These are phyloP conservation scores for Sinocyclocheilus anshuiensis DNA, from an alignment of 2,113 vertebrate species.

Conservation along the genomic window DNA sequence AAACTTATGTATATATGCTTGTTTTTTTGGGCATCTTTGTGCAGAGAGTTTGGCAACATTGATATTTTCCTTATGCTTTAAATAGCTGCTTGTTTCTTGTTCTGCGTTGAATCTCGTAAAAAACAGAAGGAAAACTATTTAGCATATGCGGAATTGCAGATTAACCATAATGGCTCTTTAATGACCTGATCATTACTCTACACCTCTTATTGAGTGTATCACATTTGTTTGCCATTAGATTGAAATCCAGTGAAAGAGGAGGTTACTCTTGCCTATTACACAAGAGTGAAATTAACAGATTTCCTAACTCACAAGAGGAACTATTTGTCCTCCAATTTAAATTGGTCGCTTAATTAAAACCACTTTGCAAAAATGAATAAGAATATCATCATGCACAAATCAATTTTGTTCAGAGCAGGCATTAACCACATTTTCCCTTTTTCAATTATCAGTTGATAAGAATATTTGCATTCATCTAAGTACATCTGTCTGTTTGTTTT, in stretches of 20 bases:
- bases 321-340: constrained; percentile 73
- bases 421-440: background rate
- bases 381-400: constrained; percentile 69
- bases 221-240: constrained; percentile 27
- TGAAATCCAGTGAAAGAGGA: constrained; percentile 51
- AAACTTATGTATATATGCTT: background rate
- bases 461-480: constrained; percentile 8
- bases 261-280: constrained; percentile 67
- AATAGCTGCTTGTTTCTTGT: background rate
- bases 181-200: constrained; percentile 21
- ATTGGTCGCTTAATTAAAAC: constrained; percentile 60
- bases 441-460: constrained; percentile 9
- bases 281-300: constrained; percentile 67
- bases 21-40: background rate
- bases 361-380: constrained; percentile 67
- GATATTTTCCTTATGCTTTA: background rate
- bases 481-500: background rate
- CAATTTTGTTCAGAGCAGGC: constrained; percentile 52
- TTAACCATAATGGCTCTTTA: constrained; percentile 7
- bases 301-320: constrained; percentile 70
- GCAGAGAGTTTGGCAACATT: background rate
- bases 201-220: constrained; percentile 2
- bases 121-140: background rate
- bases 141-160: background rate
- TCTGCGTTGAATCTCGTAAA: background rate